phyloP scores from a whole-genome alignment of 2,888 invertebrate genomes.

The Netelia melanura region DNA sequence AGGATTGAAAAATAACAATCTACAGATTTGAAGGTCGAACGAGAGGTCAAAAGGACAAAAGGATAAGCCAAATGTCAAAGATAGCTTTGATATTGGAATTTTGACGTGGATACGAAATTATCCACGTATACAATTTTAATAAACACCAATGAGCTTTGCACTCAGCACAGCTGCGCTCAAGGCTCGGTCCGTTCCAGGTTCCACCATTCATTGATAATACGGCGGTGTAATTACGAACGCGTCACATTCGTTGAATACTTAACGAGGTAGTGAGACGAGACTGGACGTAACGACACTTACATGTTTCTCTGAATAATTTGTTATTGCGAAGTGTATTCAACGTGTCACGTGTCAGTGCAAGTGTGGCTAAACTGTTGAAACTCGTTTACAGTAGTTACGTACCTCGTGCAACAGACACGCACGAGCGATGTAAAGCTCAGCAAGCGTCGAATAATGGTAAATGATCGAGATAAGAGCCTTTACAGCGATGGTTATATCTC shows the following conservation, averaged over 20 bases:
- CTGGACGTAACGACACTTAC: conserved; percentile 1
- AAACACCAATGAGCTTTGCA: conserved; percentile 8
- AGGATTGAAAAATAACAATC: not conserved
- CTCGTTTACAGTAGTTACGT: conserved; percentile 33
- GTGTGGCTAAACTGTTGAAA: conserved; percentile 37
- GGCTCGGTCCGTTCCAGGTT: conserved; percentile 52
- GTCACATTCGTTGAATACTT: conserved; percentile 13
- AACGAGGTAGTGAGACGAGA: not conserved
- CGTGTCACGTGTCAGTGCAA: conserved; percentile 26
- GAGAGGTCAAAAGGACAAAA: not conserved
- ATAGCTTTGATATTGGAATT: no score
- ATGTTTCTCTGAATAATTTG: conserved; percentile 16
- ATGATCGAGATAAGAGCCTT: conserved; percentile 8
- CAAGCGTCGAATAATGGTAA: conserved; percentile 11
- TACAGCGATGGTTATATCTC: conserved; percentile 7
- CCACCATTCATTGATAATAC: conserved; percentile 41
- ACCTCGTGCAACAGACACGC: not conserved
- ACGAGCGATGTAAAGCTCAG: not conserved
- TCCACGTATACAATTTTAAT: not conserved
- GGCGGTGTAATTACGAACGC: conserved; percentile 36
- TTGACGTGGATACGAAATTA: no score
- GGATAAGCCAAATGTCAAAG: no score
- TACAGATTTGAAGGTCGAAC: not conserved
- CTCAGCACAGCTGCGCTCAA: not conserved
- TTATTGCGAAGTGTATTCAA: conserved; percentile 23